Base-by-base conservation (phyloP, 2,888 invertebrate genomes). In the Gandaritis pyraliata region DNA sequence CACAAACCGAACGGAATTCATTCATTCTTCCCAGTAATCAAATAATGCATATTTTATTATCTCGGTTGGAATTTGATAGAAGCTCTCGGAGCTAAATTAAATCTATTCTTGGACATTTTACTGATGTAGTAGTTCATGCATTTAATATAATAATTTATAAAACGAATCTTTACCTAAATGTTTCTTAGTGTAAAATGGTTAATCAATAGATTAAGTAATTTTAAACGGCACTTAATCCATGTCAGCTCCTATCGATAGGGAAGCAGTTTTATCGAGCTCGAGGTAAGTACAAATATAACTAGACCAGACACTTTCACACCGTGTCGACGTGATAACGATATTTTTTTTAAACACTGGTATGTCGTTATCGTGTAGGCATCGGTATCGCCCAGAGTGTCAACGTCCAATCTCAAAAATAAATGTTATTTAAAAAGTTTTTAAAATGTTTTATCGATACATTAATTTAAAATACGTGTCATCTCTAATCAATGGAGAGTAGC, bases 21-120 rank as follows among this genome's bases (percentile, higher is more conserved):
- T 52, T 51, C 52, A 61, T 61, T 52, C 56, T 52, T 43, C 38
- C 50, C 29, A 52, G 29, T 52, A 43, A 61, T 52, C 23, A 52
- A 61, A 51, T 51, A 23, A 56, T 61, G 43, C 43, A 57, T 56
- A 56, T 47, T 61, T 57, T 61, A 49, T 43, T 43, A 59, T 47
- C 23, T 30, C 49, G n/a, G n/a, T 15, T 52, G 36, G 36, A 43
- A 50, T 11, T 39, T 50, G 36, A 54, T 53, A 45, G 18, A 33
- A 36, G 13, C 38, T 38, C 38, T 12, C 43, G 1, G 54, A 30
- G 36, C 11, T 36, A 46, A 46, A 54, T 38, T 12, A 38, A 43
- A 54, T 46, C 13, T 54, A 46, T 54, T 46, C 13, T 38, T 13
- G 15, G 36, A 49, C 11, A 16, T 11, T 13, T 36, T 16, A 36